phyloP scores from a whole-genome alignment of 2,797 vertebrate genomes.

The Parauchenoglanis ngamensis region DNA sequence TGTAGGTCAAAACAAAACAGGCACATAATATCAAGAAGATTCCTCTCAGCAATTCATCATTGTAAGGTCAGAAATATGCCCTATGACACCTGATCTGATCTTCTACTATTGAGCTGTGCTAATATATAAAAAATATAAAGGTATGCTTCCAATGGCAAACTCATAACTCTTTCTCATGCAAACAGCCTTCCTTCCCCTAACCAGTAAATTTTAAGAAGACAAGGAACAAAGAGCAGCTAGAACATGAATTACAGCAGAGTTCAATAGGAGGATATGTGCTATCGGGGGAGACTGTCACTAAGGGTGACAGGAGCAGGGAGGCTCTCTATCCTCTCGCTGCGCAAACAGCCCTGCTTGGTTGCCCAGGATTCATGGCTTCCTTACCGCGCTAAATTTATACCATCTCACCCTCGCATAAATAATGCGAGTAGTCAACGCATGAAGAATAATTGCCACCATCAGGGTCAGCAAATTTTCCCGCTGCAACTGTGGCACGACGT shows the following conservation, averaged over 20 bases:
- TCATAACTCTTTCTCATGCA: neutral
- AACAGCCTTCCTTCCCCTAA: neutral
- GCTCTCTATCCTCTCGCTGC: conserved; percentile 41
- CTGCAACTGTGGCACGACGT: conserved; percentile 42
- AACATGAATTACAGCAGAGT: conserved; percentile 46
- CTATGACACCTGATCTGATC: neutral
- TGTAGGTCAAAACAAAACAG: neutral
- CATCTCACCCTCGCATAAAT: conserved; percentile 56
- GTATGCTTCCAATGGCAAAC: neutral
- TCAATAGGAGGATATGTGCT: conserved; percentile 43
- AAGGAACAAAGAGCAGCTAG: conserved; percentile 36
- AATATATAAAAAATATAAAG: neutral
- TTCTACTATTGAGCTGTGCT: neutral
- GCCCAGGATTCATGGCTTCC: conserved; percentile 51
- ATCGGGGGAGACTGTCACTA: conserved; percentile 52
- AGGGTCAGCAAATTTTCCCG: conserved; percentile 54
- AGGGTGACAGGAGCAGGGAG: conserved; percentile 46
- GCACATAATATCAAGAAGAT: neutral
- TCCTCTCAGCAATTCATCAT: neutral
- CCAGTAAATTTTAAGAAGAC: conserved; percentile 39
- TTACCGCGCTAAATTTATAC: conserved; percentile 49
- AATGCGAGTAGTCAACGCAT: conserved; percentile 51
- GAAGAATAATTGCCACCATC: conserved; percentile 55
- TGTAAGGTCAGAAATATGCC: conserved; percentile 6
- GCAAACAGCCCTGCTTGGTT: conserved; percentile 43